phyloP scores from a whole-genome alignment of 2,797 vertebrate species.

The Gephyroberyx darwinii region DNA sequence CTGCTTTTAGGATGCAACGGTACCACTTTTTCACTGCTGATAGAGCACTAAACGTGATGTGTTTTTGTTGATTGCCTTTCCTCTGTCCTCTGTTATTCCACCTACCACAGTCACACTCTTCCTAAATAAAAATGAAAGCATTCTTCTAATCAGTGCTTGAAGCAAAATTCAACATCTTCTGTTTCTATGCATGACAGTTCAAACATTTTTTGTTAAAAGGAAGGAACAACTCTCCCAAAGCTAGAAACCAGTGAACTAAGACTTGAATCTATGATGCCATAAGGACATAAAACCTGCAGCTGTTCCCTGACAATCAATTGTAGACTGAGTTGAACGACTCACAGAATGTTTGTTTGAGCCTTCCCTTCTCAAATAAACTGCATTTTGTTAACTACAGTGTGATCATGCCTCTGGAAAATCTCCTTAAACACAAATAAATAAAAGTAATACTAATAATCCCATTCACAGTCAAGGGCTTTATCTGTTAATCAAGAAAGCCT shows the following conservation, averaged over 20 bases:
- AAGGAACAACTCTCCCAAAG: neutral
- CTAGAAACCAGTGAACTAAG: neutral
- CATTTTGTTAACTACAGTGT: no score
- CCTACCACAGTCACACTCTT: neutral
- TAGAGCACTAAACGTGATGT: neutral
- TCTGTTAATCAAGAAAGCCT: neutral
- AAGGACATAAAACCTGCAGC: neutral
- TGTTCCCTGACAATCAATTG: neutral
- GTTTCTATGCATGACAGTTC: no score
- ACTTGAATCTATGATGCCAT: neutral
- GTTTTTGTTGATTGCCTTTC: no score
- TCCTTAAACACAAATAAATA: neutral
- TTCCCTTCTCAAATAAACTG: no score
- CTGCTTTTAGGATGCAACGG: constrained; percentile 9
- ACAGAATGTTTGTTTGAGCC: no score
- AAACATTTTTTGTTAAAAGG: neutral
- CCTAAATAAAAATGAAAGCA: neutral
- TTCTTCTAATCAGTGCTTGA: neutral
- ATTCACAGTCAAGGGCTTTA: neutral
- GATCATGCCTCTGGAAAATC: no score
- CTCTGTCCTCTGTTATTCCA: no score
- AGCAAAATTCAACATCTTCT: no score
- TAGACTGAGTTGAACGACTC: neutral
- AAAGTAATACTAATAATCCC: neutral
- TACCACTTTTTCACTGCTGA: neutral